Conservation (phyloP, 1,140 invertebrate genomes). For the Thalassaphorura encarpata region DNA sequence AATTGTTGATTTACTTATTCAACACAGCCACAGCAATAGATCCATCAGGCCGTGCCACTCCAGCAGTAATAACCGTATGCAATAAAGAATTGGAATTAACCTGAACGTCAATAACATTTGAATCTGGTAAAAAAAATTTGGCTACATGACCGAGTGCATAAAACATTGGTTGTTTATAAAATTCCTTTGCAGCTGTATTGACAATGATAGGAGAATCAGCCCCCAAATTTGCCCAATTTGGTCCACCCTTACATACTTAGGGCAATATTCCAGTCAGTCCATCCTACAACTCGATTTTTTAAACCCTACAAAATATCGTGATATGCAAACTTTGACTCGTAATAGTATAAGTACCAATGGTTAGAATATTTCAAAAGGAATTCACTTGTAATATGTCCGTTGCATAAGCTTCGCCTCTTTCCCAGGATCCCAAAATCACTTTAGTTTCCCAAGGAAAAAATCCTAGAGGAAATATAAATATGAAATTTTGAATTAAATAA, state of each 20-base stretch:
- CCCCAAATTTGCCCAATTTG: conserved; percentile 63
- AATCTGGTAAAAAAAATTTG: conserved; percentile 58
- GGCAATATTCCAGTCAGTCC: conserved; percentile 83
- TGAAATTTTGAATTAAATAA: no score
- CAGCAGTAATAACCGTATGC: conserved; percentile 37
- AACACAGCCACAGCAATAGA: conserved; percentile 48
- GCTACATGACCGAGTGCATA: conserved; percentile 78
- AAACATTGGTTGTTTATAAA: conserved; percentile 81
- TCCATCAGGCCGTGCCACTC: conserved; percentile 47
- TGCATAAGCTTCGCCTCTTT: conserved; percentile 54
- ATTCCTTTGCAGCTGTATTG: conserved; percentile 51
- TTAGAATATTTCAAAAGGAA: no score
- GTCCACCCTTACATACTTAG: conserved; percentile 62
- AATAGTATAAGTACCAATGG: no score
- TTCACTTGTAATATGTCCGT: conserved; percentile 56
- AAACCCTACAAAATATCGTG: conserved; percentile 48
- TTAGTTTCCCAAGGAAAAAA: conserved; percentile 40
- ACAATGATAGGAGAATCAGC: conserved; percentile 70
- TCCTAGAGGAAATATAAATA: conserved; percentile 32
- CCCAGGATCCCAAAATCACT: conserved; percentile 60
- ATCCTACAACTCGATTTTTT: conserved; percentile 52
- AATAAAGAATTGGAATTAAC: not conserved
- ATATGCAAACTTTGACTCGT: no score
- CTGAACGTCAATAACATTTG: conserved; percentile 40
- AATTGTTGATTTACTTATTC: conserved; percentile 48